These are phyloP conservation scores for Phalloptychus januarius DNA, from an alignment of 2,797 vertebrate species.

Conservation along the genomic window DNA sequence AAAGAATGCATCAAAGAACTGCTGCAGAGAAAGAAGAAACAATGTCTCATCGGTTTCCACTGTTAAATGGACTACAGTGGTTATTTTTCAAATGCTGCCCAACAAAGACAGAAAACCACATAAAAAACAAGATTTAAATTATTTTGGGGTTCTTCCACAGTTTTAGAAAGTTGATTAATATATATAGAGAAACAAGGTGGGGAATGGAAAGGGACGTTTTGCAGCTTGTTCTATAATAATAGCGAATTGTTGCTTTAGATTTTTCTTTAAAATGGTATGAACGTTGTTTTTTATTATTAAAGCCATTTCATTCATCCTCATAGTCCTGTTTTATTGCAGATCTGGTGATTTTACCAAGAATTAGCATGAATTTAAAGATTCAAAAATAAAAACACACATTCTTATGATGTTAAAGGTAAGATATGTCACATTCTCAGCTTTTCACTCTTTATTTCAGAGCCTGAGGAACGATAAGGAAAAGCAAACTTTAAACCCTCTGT, in stretches of 20 bases:
- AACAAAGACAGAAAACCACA: background rate
- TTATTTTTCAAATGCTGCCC: background rate
- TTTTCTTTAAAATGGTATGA: background rate
- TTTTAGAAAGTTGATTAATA: background rate
- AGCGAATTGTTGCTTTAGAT: background rate
- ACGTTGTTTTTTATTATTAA: background rate
- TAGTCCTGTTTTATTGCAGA: background rate
- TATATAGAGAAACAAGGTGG: background rate
- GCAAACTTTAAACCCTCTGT: conserved; percentile 4
- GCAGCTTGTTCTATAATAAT: background rate
- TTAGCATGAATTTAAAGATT: background rate
- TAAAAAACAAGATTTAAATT: background rate
- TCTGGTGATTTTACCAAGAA: background rate
- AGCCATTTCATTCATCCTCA: background rate
- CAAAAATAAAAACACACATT: background rate
- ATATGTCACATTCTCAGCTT: background rate
- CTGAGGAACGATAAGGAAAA: conserved; percentile 22
- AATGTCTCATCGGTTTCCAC: background rate
- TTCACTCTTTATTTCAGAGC: conserved; percentile 37
- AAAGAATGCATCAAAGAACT: conserved; percentile 23
- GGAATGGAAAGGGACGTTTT: background rate
- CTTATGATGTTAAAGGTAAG: no score
- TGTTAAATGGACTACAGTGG: background rate
- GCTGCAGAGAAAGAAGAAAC: background rate
- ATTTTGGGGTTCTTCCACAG: background rate